Base-by-base conservation (phyloP, 1,140 invertebrate species). In the Scylla paramamosain region DNA sequence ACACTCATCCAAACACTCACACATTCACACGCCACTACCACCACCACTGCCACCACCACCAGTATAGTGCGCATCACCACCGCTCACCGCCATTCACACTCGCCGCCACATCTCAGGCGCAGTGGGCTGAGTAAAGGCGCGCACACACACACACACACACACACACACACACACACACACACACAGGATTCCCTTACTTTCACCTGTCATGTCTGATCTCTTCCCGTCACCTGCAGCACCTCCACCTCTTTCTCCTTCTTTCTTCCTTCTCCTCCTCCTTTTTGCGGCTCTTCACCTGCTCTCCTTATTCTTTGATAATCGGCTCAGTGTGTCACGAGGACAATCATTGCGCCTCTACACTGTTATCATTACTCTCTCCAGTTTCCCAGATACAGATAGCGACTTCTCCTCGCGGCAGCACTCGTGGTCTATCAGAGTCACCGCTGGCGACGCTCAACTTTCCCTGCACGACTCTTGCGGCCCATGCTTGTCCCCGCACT, bases 11-110 rank as follows among this genome's bases (percentile, higher is more conserved):
- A 87, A 32, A 87, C 84, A 87, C 31, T 31, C 25, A 16, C 84
- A 87, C 84, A 84, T 84, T 84, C 83, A 84, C 83, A n/a, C 83
- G 25, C 31, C 25, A 84, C 82, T 84, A 77, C 59, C 59, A 87
- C 84, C 84, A 84, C 29, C 82, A 84, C 20, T 31, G 25, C 25
- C 82, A 31, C 7, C 86, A 87, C 39, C 86, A 87, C 8, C 86
- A 6, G 6, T 28, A 8, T 46, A 14, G 25, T 46, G 14, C 10
- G 31, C 86, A 31, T 39, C 86, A 87, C 8, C 86, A 32, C 86
- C 86, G 32, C 25, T 87, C 86, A 87, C 86, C 10, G 29, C 31
- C 86, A 87, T 28, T 28, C 12, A 87, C 39, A 0, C 31, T 10
- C 1, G 0, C 4, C 83, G 25, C n/a, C 83, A 84, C 31, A 3